phyloP scores from a whole-genome alignment of 2,113 vertebrate species.

The Ahaetulla prasina region DNA sequence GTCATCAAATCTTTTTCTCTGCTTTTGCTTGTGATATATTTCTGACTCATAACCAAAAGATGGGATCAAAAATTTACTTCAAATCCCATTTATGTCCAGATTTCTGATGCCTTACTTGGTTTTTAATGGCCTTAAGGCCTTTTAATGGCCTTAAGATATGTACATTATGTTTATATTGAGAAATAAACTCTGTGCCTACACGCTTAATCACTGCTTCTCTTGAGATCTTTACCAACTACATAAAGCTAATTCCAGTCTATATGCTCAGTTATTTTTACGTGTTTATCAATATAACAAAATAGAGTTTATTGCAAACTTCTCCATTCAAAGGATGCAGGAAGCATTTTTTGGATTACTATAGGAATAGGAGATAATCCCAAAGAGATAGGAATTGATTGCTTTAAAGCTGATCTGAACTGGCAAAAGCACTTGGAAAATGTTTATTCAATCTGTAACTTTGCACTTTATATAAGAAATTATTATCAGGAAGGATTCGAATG shows the following conservation, averaged over 20 bases:
- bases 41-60: rapidly evolving
- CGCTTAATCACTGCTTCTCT: not conserved
- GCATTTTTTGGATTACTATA: not conserved
- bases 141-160: not conserved
- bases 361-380: not conserved
- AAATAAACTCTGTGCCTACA: not conserved
- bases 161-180: not conserved
- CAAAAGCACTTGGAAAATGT: not conserved
- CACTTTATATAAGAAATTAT: not conserved
- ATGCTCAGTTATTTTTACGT: not conserved
- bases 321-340: not conserved
- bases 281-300: not conserved
- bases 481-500: not conserved
- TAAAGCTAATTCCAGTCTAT: not conserved
- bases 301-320: not conserved
- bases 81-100: not conserved
- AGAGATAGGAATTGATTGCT: not conserved
- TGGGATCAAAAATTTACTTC: not conserved
- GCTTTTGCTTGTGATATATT: not conserved
- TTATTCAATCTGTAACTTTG: slow-evolving; percentile 2
- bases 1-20: not conserved
- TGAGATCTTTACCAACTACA: not conserved
- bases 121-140: not conserved
- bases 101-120: not conserved
- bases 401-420: not conserved